Evolutionary conservation across 2,113 vertebrate species (phyloP).

Genomic region (Crotalus viridis): DNA sequence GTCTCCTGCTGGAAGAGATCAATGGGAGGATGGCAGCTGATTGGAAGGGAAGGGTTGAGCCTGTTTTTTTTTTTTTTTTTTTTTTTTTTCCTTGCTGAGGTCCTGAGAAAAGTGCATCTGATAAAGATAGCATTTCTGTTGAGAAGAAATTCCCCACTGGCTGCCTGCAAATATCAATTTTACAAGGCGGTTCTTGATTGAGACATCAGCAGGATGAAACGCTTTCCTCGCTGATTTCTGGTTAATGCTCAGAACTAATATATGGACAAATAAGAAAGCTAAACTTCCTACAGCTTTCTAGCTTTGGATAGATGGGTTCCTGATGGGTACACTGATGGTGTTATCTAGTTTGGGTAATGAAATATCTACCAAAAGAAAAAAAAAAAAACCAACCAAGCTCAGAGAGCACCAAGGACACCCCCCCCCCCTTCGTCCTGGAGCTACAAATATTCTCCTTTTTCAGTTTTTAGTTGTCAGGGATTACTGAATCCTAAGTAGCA

Average conservation of each 20-base stretch:
- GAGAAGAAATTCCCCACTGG: background rate
- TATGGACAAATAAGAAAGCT: background rate
- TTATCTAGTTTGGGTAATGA: background rate
- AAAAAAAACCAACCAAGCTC: background rate
- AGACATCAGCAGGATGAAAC: background rate
- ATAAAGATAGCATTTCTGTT: background rate
- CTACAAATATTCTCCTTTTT: background rate
- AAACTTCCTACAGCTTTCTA: background rate
- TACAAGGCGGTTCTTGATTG: background rate
- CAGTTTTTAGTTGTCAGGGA: background rate
- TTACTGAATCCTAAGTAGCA: background rate
- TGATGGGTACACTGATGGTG: no score
- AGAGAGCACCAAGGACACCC: background rate
- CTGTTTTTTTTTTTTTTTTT: no score
- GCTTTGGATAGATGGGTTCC: background rate
- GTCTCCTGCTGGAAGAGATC: no score
- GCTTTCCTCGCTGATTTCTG: background rate
- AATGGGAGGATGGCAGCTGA: no score
- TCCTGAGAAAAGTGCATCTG: background rate
- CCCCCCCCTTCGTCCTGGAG: background rate
- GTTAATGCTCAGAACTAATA: background rate
- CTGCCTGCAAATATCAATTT: background rate
- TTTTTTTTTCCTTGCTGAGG: background rate
- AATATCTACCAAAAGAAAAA: background rate
- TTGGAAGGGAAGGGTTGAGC: background rate